A percentile compares a stretch with the other conserved stretches of the same genome.
These are phyloP conservation scores for Microcebus tavaratra DNA, from an alignment of 2,113 vertebrate genomes.

Conservation along the genomic window DNA sequence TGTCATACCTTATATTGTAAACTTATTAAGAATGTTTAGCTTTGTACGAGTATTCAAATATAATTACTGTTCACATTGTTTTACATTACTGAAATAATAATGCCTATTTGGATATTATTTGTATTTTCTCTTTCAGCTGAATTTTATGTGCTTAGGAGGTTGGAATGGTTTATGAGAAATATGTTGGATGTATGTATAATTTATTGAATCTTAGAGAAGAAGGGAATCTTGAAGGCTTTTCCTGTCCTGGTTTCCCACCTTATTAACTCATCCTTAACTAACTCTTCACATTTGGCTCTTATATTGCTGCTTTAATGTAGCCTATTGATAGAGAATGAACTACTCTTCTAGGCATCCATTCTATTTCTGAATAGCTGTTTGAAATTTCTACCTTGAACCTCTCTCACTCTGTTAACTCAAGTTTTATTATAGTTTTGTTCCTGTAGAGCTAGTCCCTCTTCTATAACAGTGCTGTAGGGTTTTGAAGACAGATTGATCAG, in stretches of 20 bases:
- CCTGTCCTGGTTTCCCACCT: not conserved
- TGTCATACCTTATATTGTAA: slow-evolving; percentile 1
- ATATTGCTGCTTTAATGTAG: not conserved
- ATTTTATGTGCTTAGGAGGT: not conserved
- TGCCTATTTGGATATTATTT: not conserved
- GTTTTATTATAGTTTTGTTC: slow-evolving; percentile 9
- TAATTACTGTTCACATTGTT: not conserved
- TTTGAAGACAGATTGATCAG: not conserved
- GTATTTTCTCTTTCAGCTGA: not conserved
- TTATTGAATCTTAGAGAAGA: slow-evolving; percentile 13
- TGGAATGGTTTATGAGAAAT: not conserved
- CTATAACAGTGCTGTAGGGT: not conserved
- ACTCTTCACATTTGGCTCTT: not conserved
- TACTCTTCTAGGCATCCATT: not conserved
- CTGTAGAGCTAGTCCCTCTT: not conserved
- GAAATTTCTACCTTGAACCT: not conserved
- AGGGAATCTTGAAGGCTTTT: not conserved
- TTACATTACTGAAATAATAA: not conserved
- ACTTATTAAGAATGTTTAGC: slow-evolving; percentile 3
- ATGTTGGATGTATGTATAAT: not conserved
- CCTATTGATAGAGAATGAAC: not conserved
- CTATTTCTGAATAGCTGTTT: slow-evolving; percentile 22
- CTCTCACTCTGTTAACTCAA: not conserved
- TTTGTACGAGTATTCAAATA: not conserved
- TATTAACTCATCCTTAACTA: not conserved